These are phyloP conservation scores for Malacosoma neustria DNA, from an alignment of 2,888 invertebrate genomes.

Conservation along the genomic window DNA sequence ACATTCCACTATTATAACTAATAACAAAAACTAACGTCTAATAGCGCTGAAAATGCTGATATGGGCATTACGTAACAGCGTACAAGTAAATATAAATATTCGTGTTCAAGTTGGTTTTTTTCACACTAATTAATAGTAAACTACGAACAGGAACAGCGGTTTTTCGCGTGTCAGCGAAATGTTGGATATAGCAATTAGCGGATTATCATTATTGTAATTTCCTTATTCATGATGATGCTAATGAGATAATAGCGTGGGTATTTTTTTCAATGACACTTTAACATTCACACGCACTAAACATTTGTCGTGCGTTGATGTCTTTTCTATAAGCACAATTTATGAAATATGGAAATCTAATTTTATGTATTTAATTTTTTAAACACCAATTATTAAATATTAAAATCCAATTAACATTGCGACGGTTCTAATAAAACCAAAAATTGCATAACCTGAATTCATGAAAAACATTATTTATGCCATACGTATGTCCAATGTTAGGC, in stretches of 20 bases:
- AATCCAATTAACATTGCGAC: too few species aligned
- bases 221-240: constrained; percentile 23
- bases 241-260: constrained; percentile 6
- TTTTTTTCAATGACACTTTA: background rate
- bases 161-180: constrained; percentile 14
- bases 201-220: constrained; percentile 20
- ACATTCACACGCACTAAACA: constrained; percentile 2
- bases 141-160: constrained; percentile 21
- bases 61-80: constrained; percentile 20
- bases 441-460: too few species aligned
- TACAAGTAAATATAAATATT: constrained; percentile 12
- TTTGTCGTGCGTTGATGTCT: constrained; percentile 35
- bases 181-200: constrained; percentile 22
- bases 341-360: background rate
- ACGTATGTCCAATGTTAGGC: too few species aligned
- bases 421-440: too few species aligned
- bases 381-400: too few species aligned
- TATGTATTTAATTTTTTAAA: too few species aligned
- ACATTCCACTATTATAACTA: too few species aligned
- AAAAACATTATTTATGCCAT: too few species aligned
- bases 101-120: constrained; percentile 8
- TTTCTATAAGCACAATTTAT: constrained; percentile 18
- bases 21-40: too few species aligned
- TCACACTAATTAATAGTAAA: constrained; percentile 3
- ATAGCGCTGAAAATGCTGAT: too few species aligned